phyloP scores from a whole-genome alignment of 2,888 invertebrate species.

The Amiota mariae region DNA sequence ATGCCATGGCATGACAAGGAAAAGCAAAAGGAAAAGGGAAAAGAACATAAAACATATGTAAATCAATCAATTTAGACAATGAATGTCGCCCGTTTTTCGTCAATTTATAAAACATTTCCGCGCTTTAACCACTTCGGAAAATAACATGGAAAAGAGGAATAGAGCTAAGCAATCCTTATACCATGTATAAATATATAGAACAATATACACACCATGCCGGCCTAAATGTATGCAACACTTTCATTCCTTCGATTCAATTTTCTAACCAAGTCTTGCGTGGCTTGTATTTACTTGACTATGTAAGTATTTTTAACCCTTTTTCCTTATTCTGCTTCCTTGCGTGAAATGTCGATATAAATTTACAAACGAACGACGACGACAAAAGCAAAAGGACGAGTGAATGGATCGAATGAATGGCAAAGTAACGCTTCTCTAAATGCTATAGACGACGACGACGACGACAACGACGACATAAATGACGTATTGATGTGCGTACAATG shows the following conservation, averaged over 20 bases:
- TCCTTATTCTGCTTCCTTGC: not conserved
- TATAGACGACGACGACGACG: no score
- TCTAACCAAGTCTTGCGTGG: slow-evolving; percentile 4
- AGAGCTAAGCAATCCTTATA: not conserved
- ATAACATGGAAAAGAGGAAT: no score
- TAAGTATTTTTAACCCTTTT: slow-evolving; percentile 14
- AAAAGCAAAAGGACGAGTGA: not conserved
- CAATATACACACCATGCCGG: slow-evolving; percentile 45
- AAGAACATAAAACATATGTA: slow-evolving; percentile 53
- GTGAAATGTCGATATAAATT: slow-evolving; percentile 29
- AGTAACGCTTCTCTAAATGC: not conserved
- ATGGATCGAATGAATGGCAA: no score
- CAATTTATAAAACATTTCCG: slow-evolving; percentile 22
- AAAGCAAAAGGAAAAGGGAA: slow-evolving; percentile 43
- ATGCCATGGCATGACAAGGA: not conserved
- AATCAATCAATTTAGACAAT: slow-evolving; percentile 57
- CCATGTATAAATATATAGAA: not conserved
- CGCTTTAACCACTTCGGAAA: not conserved
- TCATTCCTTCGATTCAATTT: slow-evolving; percentile 13
- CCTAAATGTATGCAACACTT: slow-evolving; percentile 57
- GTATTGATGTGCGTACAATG: slow-evolving; percentile 55
- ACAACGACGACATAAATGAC: slow-evolving; percentile 44
- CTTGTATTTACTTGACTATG: not conserved
- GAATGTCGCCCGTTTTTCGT: not conserved
- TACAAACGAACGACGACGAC: not conserved